These are phyloP conservation scores for Dendronephthya gigantea DNA, from an alignment of 64 coral and sea anemone genomes.

Conservation along the genomic window DNA sequence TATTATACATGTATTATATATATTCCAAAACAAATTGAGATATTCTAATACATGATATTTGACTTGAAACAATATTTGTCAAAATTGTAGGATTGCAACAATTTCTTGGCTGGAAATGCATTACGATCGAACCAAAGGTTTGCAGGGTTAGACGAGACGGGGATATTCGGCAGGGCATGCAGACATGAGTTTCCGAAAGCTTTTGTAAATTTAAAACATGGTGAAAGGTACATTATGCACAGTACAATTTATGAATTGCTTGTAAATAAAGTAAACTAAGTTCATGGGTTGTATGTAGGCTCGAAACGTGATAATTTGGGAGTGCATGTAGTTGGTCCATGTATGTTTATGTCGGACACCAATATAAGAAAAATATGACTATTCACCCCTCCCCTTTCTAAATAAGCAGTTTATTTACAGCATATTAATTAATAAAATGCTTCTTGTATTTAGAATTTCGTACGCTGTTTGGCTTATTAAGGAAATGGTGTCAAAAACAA, in stretches of 20 bases:
- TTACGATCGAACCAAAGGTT: not conserved
- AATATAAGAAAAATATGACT: too few relatives aligned
- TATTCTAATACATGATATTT: too few relatives aligned
- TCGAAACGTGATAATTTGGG: too few relatives aligned
- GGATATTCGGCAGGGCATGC: not conserved
- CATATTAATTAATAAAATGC: not conserved
- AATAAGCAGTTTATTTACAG: not conserved
- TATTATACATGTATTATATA: not conserved
- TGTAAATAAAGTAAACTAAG: too few relatives aligned
- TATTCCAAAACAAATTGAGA: not conserved
- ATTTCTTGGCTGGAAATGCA: not conserved
- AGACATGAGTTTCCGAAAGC: not conserved
- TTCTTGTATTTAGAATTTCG: not conserved
- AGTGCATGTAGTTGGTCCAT: too few relatives aligned
- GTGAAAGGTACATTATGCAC: not conserved
- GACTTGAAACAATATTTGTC: too few relatives aligned
- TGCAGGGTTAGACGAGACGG: not conserved
- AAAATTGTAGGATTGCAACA: not conserved
- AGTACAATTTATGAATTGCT: not conserved
- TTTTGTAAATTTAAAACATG: slow-evolving; percentile 1
- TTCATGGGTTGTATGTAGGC: too few relatives aligned
- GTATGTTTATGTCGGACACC: too few relatives aligned
- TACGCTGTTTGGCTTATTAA: not conserved
- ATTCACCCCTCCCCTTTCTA: not conserved
- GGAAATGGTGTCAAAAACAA: not conserved